These are phyloP conservation scores for Drosophila conformis DNA, from an alignment of 2,888 invertebrate species.

Conservation along the genomic window DNA sequence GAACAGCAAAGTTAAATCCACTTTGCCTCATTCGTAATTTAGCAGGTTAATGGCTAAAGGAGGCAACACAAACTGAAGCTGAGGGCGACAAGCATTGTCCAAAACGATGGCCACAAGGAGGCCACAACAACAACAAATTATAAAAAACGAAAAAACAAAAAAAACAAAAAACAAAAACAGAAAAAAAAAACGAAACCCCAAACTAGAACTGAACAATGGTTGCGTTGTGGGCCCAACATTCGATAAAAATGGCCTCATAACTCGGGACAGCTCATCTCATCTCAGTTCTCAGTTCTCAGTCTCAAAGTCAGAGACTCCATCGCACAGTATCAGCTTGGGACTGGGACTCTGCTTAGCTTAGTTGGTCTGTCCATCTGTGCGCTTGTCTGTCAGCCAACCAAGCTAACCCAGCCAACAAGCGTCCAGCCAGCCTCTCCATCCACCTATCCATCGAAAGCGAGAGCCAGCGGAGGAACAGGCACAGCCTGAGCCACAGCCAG, in stretches of 20 bases:
- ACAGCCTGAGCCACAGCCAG: neutral
- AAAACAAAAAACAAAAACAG: slow-evolving; percentile 2
- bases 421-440: slow-evolving; percentile 44
- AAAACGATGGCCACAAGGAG: slow-evolving; percentile 43
- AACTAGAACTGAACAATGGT: slow-evolving; percentile 71
- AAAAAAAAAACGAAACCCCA: slow-evolving; percentile 12
- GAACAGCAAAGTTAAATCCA: slow-evolving; percentile 62
- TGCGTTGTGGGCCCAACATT: slow-evolving; percentile 43
- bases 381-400: slow-evolving; percentile 11
- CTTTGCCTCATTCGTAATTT: slow-evolving; percentile 78
- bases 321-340: slow-evolving; percentile 14
- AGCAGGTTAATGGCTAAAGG: slow-evolving; percentile 75
- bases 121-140: slow-evolving; percentile 20
- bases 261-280: slow-evolving; percentile 54
- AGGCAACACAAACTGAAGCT: slow-evolving; percentile 52
- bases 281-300: neutral
- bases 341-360: slow-evolving; percentile 35
- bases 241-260: slow-evolving; percentile 67
- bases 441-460: slow-evolving; percentile 62
- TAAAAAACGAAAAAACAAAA: neutral
- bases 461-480: slow-evolving; percentile 15
- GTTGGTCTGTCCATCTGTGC: slow-evolving; percentile 25
- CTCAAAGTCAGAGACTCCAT: slow-evolving; percentile 21
- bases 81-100: slow-evolving; percentile 69
- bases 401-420: slow-evolving; percentile 6